A percentile compares a stretch with the other conserved stretches of the same genome.
Conservation (phyloP, 2,113 vertebrate species). For the Pimephales promelas region DNA sequence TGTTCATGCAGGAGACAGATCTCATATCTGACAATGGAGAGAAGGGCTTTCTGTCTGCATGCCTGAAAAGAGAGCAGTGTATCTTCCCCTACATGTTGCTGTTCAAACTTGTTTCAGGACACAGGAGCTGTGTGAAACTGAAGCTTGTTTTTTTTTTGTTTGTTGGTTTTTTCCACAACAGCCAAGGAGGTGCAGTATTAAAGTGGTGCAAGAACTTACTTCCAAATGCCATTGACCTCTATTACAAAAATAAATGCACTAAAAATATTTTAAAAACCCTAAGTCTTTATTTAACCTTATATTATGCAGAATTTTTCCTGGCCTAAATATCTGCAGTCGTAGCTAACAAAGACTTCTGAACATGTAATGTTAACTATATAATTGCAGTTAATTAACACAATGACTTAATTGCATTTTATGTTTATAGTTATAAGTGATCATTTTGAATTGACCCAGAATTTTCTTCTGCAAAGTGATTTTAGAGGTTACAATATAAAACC, state of each 20-base stretch:
- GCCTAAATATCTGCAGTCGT: background rate
- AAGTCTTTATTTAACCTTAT: background rate
- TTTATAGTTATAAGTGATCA: slow-evolving; percentile 1
- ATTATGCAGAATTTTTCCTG: background rate
- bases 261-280: background rate
- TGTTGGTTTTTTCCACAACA: background rate
- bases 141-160: background rate
- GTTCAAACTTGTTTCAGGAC: slow-evolving; percentile 46
- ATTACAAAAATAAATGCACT: background rate
- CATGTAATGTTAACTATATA: background rate
- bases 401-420: background rate
- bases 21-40: slow-evolving; percentile 23
- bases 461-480: background rate
- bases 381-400: background rate
- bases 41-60: slow-evolving; percentile 13
- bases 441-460: background rate
- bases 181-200: background rate
- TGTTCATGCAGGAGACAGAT: slow-evolving; percentile 46
- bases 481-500: background rate
- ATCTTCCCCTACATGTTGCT: slow-evolving; percentile 26
- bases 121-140: slow-evolving; percentile 8
- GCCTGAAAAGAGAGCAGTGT: slow-evolving; percentile 32
- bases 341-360: background rate
- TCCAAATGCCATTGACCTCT: background rate
- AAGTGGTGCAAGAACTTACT: background rate